These are phyloP conservation scores for Lagodon rhomboides DNA, from an alignment of 2,797 vertebrate genomes.

Conservation along the genomic window DNA sequence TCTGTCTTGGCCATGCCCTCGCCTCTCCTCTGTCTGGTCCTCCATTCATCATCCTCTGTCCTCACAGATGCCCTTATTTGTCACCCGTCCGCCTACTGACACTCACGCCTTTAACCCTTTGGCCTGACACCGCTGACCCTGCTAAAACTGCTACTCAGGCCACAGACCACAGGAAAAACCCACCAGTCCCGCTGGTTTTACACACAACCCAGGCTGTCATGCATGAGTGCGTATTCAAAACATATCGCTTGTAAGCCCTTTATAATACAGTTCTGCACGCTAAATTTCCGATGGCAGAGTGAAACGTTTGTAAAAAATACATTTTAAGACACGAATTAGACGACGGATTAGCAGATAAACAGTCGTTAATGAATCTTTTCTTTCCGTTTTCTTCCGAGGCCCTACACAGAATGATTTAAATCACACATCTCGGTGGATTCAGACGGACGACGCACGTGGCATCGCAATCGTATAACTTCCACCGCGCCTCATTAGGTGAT, in stretches of 20 bases:
- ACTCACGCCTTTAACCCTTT: constrained; percentile 51
- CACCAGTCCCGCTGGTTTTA: constrained; percentile 8
- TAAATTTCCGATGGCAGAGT: neutral
- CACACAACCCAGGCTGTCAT: neutral
- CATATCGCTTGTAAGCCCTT: neutral
- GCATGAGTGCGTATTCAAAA: neutral
- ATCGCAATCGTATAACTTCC: constrained; percentile 25
- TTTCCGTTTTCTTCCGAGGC: constrained; percentile 2
- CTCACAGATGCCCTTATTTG: constrained; percentile 56
- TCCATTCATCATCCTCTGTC: constrained; percentile 59
- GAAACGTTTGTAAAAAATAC: too few relatives aligned
- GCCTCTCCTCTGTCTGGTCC: constrained; percentile 6
- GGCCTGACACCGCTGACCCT: constrained; percentile 43
- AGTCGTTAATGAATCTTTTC: neutral
- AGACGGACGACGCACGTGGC: neutral
- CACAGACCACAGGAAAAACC: constrained; percentile 5
- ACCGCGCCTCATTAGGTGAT: constrained; percentile 31
- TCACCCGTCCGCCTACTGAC: constrained; percentile 43
- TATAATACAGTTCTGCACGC: neutral
- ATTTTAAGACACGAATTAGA: too few relatives aligned
- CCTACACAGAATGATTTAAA: neutral
- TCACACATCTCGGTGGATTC: neutral
- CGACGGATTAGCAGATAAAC: neutral
- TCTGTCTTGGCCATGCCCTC: constrained; percentile 20
- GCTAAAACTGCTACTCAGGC: constrained; percentile 23